Conservation (phyloP, 2,113 vertebrate species). For the Cryptomyrus ogoouensis region DNA sequence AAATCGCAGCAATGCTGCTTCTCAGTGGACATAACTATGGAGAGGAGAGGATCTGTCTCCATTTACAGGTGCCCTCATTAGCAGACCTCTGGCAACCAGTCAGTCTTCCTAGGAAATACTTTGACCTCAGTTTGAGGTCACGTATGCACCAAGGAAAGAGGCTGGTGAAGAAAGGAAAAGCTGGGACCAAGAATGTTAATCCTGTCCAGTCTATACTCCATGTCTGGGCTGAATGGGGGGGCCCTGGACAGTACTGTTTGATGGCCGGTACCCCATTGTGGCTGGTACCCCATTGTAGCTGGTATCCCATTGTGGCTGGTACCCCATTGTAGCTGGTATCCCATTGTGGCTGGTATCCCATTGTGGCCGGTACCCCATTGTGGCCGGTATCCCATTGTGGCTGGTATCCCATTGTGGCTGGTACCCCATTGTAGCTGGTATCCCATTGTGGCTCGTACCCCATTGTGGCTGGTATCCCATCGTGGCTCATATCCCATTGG, state of each 20-base stretch:
- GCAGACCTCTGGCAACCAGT: not conserved
- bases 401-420: not conserved
- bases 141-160: not conserved
- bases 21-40: not conserved
- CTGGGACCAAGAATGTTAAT: conserved; percentile 18
- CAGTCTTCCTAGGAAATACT: conserved; percentile 6
- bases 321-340: not conserved
- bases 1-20: not conserved
- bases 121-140: conserved; percentile 12
- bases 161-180: not conserved
- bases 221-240: not conserved
- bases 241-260: not conserved
- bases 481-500: not conserved
- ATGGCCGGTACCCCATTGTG: not conserved
- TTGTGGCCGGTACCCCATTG: not conserved
- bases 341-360: too few species aligned
- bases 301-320: not conserved
- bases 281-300: not conserved
- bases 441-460: not conserved
- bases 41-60: not conserved
- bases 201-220: not conserved
- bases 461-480: not conserved
- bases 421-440: not conserved
- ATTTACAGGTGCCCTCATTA: not conserved
- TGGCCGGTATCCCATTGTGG: not conserved